A percentile compares a stretch with the other conserved stretches of the same genome.
These are phyloP conservation scores for Fopius arisanus DNA, from an alignment of 1,140 invertebrate genomes.

Conservation along the genomic window DNA sequence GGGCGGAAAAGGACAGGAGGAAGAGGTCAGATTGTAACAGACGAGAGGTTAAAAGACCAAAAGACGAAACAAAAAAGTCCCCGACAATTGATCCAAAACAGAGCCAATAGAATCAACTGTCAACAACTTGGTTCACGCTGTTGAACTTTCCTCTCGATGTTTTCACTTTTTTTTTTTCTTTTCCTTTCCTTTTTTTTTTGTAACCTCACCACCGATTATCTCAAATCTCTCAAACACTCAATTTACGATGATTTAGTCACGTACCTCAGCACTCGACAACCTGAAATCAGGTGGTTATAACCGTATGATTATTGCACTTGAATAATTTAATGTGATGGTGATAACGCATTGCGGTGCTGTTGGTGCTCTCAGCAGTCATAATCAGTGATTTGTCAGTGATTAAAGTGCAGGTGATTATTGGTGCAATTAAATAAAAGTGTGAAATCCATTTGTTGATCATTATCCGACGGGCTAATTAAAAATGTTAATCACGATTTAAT, in stretches of 20 bases:
- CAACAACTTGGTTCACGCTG: too few relatives aligned
- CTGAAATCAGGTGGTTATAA: constrained; percentile 36
- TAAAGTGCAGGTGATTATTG: too few relatives aligned
- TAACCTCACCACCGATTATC: too few relatives aligned
- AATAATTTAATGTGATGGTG: not conserved
- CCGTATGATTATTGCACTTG: constrained; percentile 1
- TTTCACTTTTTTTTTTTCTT: not conserved
- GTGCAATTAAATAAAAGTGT: too few relatives aligned
- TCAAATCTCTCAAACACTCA: too few relatives aligned
- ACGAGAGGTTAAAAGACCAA: not conserved
- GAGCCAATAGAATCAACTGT: not conserved
- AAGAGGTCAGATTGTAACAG: not conserved
- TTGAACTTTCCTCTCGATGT: constrained; percentile 7
- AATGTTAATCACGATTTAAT: too few relatives aligned
- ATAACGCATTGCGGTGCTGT: not conserved
- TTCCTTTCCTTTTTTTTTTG: not conserved
- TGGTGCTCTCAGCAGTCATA: not conserved
- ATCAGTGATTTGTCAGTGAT: not conserved
- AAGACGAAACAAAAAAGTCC: not conserved
- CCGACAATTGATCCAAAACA: not conserved
- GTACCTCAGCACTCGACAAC: not conserved
- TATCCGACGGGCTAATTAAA: not conserved
- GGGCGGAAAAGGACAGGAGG: not conserved
- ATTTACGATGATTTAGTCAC: not conserved
- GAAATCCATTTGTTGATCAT: not conserved